Evolutionary conservation across 2,888 invertebrate genomes (phyloP).

Genomic region (Lepidochitona cinerea): DNA sequence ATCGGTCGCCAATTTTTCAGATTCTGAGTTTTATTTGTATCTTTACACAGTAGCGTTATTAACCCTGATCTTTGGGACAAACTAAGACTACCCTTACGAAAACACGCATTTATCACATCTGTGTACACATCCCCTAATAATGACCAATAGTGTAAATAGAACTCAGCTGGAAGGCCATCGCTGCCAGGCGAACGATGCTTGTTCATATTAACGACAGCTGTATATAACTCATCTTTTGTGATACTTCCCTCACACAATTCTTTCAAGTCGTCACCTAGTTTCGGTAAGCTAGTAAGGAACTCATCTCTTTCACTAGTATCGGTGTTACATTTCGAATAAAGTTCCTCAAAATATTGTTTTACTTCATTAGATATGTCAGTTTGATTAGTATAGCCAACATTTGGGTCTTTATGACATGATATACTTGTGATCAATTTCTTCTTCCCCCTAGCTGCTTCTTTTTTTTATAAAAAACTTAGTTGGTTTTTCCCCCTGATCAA

Average conservation of each 20-base stretch:
- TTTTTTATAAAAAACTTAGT: neutral
- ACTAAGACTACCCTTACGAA: too few species aligned
- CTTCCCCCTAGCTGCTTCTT: neutral
- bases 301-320: neutral
- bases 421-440: neutral
- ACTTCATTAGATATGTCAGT: neutral
- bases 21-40: too few species aligned
- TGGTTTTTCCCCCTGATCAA: conserved; percentile 1
- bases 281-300: neutral
- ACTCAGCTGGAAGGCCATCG: too few species aligned
- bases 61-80: too few species aligned
- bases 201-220: too few species aligned
- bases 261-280: neutral
- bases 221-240: neutral
- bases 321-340: neutral
- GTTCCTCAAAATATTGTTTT: neutral
- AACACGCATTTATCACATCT: too few species aligned
- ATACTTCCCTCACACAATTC: neutral
- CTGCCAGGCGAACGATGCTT: too few species aligned
- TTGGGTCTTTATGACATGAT: neutral
- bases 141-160: too few species aligned
- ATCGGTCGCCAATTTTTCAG: too few species aligned
- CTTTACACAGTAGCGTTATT: too few species aligned
- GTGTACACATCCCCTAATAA: too few species aligned
- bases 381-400: neutral